These are phyloP conservation scores for Eupithecia subumbrata DNA, from an alignment of 2,888 invertebrate species.

Conservation along the genomic window DNA sequence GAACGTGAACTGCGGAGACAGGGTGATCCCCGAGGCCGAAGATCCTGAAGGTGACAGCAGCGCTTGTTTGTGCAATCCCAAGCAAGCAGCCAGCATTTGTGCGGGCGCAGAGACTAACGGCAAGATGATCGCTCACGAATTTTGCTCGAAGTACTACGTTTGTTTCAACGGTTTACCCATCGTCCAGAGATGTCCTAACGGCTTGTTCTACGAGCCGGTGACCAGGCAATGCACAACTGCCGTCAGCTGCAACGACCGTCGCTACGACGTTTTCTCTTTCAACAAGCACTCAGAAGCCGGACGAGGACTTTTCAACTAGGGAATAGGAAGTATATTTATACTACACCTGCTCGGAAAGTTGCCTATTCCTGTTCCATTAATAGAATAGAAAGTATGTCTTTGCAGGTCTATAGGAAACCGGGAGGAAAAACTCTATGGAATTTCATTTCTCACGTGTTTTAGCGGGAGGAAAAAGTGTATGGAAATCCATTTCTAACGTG, in stretches of 20 bases:
- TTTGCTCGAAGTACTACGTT: slow-evolving; percentile 57
- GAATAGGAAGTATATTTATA: too few species aligned
- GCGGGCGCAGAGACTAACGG: slow-evolving; percentile 48
- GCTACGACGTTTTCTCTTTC: slow-evolving; percentile 33
- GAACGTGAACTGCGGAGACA: slow-evolving; percentile 81
- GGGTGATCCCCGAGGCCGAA: slow-evolving; percentile 31
- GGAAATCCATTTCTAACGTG: too few species aligned
- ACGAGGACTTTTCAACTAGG: slow-evolving; percentile 24
- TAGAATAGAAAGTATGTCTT: too few species aligned
- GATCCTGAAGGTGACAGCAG: slow-evolving; percentile 24
- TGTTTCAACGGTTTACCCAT: slow-evolving; percentile 53
- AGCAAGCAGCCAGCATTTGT: slow-evolving; percentile 48
- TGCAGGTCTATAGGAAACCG: too few species aligned
- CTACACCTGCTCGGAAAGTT: too few species aligned
- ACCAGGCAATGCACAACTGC: slow-evolving; percentile 51
- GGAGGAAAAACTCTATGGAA: too few species aligned
- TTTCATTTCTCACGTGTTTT: too few species aligned
- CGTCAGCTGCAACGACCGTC: slow-evolving; percentile 57
- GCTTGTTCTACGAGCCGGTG: slow-evolving; percentile 52
- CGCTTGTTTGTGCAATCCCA: slow-evolving; percentile 41
- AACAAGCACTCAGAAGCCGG: slow-evolving; percentile 50
- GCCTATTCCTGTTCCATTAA: too few species aligned
- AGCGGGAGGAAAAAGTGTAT: too few species aligned
- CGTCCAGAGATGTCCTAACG: slow-evolving; percentile 46
- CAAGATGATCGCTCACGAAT: slow-evolving; percentile 56